These are phyloP conservation scores for Tillus elongatus DNA, from an alignment of 2,888 invertebrate genomes.

Conservation along the genomic window DNA sequence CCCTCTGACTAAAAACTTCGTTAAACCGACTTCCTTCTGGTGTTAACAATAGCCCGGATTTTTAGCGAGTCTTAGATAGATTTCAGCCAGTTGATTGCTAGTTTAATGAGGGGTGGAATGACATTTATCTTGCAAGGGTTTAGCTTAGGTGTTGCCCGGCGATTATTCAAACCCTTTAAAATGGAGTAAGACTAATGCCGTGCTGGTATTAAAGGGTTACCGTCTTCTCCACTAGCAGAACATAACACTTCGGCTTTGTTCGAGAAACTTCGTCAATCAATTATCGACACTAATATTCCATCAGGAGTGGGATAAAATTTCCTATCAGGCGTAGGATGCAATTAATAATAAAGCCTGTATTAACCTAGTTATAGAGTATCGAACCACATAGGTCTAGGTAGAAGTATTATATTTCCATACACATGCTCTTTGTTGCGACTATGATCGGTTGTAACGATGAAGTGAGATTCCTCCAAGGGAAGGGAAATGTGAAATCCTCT, in stretches of 20 bases:
- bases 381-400: too few species aligned
- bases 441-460: too few species aligned
- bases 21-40: conserved; percentile 28
- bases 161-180: conserved; percentile 42
- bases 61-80: conserved; percentile 34
- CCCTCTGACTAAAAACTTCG: conserved; percentile 36
- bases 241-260: not conserved
- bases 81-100: conserved; percentile 34
- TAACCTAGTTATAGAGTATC: too few species aligned
- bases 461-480: too few species aligned
- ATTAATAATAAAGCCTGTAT: too few species aligned
- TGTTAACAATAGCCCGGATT: conserved; percentile 38
- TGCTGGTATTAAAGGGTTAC: conserved; percentile 37
- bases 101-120: conserved; percentile 39
- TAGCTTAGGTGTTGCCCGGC: conserved; percentile 37
- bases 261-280: not conserved
- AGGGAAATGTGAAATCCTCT: conserved; percentile 30
- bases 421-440: too few species aligned
- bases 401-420: too few species aligned
- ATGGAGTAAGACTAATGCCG: conserved; percentile 40
- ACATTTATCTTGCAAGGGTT: conserved; percentile 43
- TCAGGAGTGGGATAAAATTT: not conserved
- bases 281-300: not conserved
- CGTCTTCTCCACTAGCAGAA: conserved; percentile 12
- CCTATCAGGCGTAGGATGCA: not conserved